Base-by-base conservation (phyloP, 2,113 vertebrate genomes). In the Cranoglanis bouderius region DNA sequence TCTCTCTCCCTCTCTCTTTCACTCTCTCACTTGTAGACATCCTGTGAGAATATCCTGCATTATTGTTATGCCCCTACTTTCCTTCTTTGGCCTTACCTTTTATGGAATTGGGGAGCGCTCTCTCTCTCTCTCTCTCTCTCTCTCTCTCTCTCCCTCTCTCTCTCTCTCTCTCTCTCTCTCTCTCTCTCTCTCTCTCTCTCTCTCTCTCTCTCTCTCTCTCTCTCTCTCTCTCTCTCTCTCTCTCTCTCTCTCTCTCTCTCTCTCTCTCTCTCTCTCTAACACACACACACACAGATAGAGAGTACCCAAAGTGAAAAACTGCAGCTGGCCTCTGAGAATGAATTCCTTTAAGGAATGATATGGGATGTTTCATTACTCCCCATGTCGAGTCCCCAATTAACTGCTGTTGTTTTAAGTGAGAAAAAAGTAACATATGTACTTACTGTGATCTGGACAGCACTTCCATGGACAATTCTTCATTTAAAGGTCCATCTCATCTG, bases 11-110 rank as follows among this genome's bases (percentile, higher is more conserved):
- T 38, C 6, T 63, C 88, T 92, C 61, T 87, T 75, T 92, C 92
- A 93, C 91, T 89, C 83, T 78, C 74, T 77, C 92, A 88, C 92
- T 87, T 92, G 89, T 92, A 93, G 92, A 93, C 94, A 95, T 95
- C 95, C 95, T 95, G 95, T 95, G 93, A 94, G 92, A 95, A 95
- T 94, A 95, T 95, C 95, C 95, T 94, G 93, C 92, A 89, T 89
- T 88, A 85, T 78, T 92, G 90, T 90, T 89, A 82, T 91, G 85
- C 86, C 89, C 88, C 59, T 26, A 46, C 63, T 91, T 93, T 92
- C 85, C 88, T 55, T 89, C 63, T 85, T 40, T 89, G 93, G 91
- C 90, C 94, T 91, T 88, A 77, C 95, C 95, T 93, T 95, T 95
- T 95, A 95, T 94, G 94, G 96, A 92, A 93, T 91, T 91, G 90